Base-by-base conservation (phyloP, 2,888 invertebrate genomes). In the Drosophila algonquin region DNA sequence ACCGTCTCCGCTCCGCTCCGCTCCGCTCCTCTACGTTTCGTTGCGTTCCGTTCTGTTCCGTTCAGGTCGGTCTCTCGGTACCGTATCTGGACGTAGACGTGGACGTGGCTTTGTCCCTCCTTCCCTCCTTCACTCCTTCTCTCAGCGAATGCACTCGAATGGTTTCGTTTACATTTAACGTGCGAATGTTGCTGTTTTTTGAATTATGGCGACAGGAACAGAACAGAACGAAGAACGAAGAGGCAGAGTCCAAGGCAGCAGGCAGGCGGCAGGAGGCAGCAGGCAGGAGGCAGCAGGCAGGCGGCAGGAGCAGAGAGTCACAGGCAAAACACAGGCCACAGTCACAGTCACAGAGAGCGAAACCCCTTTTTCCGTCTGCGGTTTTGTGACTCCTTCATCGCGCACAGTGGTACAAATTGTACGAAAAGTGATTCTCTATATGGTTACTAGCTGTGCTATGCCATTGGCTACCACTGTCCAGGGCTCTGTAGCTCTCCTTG, bases 171-270 rank as follows among this genome's bases (percentile, higher is more conserved):
- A 86, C 85, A 89, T 86, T 86, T 86, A 75, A 86, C 85, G 85
- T 86, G 85, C 89, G 88, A 86, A 89, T 86, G 89, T 86, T 85
- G 86, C 89, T 86, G 85, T 89, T 85, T 85, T 86, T 86, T 86
- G 85, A 86, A 87, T 86, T 86, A 86, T 86, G 89, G 86, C 88
- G 85, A 86, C 85, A 86, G 85, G 80, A 89, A 87, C 87, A 73
- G 12, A 44, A 21, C 48, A 6, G 48, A 48, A 18, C 18, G 1
- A 18, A 32, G 32, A 32, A 30, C 18, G 9, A 16, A 18, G 47
- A 9, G 9, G 9, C 30, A 30, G 30, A 30, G 27, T 27, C 27
- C 1, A 7, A 27, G 27, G 1, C 7, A 27, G 27, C 0, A 1
- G 27, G 35, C 35, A 35, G 58, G 50, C 35, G 60, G 63, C 44